These are phyloP conservation scores for Empidonax traillii DNA, from an alignment of 2,113 vertebrate genomes.

Conservation along the genomic window DNA sequence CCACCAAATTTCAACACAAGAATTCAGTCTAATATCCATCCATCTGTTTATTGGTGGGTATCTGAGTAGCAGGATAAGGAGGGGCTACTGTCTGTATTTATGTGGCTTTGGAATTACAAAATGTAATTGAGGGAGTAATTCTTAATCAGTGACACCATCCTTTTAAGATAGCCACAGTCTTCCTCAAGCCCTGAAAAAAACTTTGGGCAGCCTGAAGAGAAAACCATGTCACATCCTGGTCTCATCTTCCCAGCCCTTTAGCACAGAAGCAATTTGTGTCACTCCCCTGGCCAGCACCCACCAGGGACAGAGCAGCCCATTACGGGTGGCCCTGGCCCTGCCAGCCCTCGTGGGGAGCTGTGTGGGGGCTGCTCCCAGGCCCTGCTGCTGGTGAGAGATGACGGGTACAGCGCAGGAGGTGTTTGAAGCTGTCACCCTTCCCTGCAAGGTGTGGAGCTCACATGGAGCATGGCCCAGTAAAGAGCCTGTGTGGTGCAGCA, in stretches of 20 bases:
- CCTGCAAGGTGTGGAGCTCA: neutral
- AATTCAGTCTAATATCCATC: neutral
- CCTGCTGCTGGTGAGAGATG: neutral
- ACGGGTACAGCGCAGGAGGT: fast-evolving
- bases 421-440: neutral
- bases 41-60: neutral
- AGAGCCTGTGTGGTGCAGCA: no score
- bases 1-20: neutral
- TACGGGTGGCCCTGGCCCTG: fast-evolving
- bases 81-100: neutral
- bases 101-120: neutral
- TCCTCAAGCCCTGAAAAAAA: neutral
- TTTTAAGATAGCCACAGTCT: neutral
- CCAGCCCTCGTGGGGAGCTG: fast-evolving
- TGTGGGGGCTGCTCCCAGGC: neutral
- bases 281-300: neutral
- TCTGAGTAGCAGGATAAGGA: neutral
- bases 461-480: neutral
- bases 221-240: neutral
- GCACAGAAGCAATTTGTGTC: neutral
- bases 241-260: neutral
- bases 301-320: fast-evolving
- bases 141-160: neutral
- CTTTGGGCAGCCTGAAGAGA: neutral
- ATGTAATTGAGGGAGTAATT: neutral